Evolutionary conservation across 2,888 invertebrate genomes (phyloP), one percentile per base, ranked within the genome.

Genomic region (Hedychridium roseum): DNA sequence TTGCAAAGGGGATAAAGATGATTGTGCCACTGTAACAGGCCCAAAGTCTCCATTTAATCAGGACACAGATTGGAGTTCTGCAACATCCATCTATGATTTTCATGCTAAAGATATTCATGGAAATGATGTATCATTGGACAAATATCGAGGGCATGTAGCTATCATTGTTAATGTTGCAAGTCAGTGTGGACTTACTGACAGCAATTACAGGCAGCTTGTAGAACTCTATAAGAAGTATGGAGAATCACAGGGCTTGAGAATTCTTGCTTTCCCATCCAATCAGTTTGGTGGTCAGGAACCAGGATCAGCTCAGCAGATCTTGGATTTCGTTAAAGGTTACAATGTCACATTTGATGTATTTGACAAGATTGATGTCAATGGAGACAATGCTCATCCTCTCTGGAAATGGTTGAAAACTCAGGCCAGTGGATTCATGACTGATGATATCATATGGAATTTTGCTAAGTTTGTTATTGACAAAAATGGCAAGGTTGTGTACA

Each of bases 141-240:
- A 87, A 44, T 93, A 92, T 80, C 82, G 86, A 71, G 92, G 88
- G 40, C 87, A 92, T 76, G 90, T 91, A 23, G 84, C 88, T 56
- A 82, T 95, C 30, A 87, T 94, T 48, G 91, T 93, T 2, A 94
- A 95, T 75, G 94, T 94, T 21, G 94, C 94, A 1, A 91, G 90
- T 14, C 85, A 92, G 70, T 94, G 94, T 80, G 92, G 92, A 6
- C 82, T 90, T 50, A 92, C 94, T 0, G 85, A 87, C 27, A 85
- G 84, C 50, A 90, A 93, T 80, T 94, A 93, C 81, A 87, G 87
- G 61, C 90, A 93, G 79, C 81, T 94, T 42, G 88, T 88, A 72
- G 83, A 86, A 60, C 78, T 94, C 48, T 86, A 88, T 73, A 85
- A 88, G 47, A 84, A 89, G 68, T 90, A 89, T 76, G 84, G 82